A percentile compares a stretch with the other conserved stretches of the same genome.
Conservation (phyloP, 2,888 invertebrate species). For the Caenorhabditis sp. region DNA sequence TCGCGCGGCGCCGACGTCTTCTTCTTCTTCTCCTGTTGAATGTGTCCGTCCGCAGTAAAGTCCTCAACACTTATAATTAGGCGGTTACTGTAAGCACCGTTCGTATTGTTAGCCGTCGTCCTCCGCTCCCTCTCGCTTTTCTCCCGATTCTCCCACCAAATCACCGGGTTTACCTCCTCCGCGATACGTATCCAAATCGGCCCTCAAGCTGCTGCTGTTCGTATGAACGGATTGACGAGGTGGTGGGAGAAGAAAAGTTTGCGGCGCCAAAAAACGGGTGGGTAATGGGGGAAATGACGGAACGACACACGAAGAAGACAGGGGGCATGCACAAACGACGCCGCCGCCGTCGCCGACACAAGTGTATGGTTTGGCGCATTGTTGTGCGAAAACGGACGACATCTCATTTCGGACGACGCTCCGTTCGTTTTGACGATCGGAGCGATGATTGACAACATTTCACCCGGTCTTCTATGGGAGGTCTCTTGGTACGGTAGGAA, state of each 20-base stretch:
- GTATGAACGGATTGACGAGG: slow-evolving; percentile 15
- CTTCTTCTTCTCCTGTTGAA: slow-evolving; percentile 2
- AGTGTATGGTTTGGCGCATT: slow-evolving; percentile 50
- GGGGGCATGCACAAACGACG: slow-evolving; percentile 39
- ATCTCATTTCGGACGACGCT: slow-evolving; percentile 41
- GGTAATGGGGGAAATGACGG: slow-evolving; percentile 40
- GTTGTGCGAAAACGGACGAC: slow-evolving; percentile 25
- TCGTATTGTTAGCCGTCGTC: slow-evolving; percentile 45
- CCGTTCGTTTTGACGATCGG: slow-evolving; percentile 47
- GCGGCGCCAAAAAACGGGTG: slow-evolving; percentile 25
- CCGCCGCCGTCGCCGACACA: slow-evolving; percentile 18
- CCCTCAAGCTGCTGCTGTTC: slow-evolving; percentile 21
- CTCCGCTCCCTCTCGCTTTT: too few relatives aligned
- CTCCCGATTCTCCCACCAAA: slow-evolving; percentile 36
- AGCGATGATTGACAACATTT: slow-evolving; percentile 52
- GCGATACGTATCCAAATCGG: slow-evolving; percentile 16
- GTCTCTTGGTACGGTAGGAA: slow-evolving; percentile 40
- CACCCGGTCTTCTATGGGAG: slow-evolving; percentile 20
- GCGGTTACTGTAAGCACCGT: slow-evolving; percentile 51
- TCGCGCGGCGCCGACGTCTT: slow-evolving; percentile 12
- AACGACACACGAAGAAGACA: slow-evolving; percentile 11
- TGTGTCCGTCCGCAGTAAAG: slow-evolving; percentile 24
- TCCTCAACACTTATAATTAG: slow-evolving; percentile 55
- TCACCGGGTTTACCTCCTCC: slow-evolving; percentile 33
- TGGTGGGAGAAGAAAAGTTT: slow-evolving; percentile 28